These are phyloP conservation scores for Orussus abietinus DNA, from an alignment of 1,140 invertebrate species.

Conservation along the genomic window DNA sequence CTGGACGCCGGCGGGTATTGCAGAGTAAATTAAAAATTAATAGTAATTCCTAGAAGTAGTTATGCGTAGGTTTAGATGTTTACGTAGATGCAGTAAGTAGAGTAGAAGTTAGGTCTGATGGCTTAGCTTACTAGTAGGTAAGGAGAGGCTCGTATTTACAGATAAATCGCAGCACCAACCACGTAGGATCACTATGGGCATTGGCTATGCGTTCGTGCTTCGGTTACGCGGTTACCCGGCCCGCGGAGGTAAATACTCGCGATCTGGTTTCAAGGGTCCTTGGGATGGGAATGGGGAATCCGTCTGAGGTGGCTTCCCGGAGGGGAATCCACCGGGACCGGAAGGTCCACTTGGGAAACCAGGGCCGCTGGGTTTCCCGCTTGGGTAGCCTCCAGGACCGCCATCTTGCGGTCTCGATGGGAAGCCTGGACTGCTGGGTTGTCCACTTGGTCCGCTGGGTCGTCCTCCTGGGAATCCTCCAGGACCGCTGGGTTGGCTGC, in stretches of 20 bases:
- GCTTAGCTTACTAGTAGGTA: constrained; percentile 35
- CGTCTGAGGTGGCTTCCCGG: constrained; percentile 13
- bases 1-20: no score
- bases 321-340: constrained; percentile 18
- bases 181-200: constrained; percentile 17
- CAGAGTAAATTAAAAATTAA: no score
- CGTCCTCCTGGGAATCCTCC: constrained; percentile 7
- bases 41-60: background rate
- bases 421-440: constrained; percentile 4
- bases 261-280: constrained; percentile 38
- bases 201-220: constrained; percentile 11
- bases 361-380: constrained; percentile 7
- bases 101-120: constrained; percentile 25
- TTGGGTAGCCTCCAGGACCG: constrained; percentile 12
- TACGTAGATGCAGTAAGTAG: constrained; percentile 7
- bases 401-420: constrained; percentile 9
- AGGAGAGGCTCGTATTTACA: constrained; percentile 43
- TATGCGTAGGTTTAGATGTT: background rate
- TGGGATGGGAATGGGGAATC: constrained; percentile 27
- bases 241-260: constrained; percentile 42
- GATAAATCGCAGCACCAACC: constrained; percentile 27
- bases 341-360: constrained; percentile 25
- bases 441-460: constrained; percentile 1
- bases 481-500: constrained; percentile 7
- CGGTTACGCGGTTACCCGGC: constrained; percentile 29